Evolutionary conservation across 1,140 invertebrate genomes (phyloP), one percentile per base, ranked within the genome.

Genomic region (Drosophila sproati): DNA sequence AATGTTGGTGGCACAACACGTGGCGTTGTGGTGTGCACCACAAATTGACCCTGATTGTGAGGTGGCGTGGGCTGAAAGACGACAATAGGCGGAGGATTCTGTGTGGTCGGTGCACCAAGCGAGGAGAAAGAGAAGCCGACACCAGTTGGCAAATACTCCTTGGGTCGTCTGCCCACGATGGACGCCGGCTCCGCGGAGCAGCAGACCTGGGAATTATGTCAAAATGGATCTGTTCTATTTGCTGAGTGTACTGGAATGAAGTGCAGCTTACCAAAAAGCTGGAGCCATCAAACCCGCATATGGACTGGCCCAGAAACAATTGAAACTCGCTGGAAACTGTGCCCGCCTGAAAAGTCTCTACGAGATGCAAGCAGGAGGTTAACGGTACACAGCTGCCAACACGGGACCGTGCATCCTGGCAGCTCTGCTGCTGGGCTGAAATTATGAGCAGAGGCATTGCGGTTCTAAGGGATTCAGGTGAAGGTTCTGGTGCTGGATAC

Each of bases 201-300:
- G 31, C 83, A 88, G 3, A 88, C 80, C 83, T 88, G 37, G 0
- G 35, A 3, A 56, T 37, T 10, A 20, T 41, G 34, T 20, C 5
- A 20, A 6, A 45, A 20, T 5, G 8, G 2, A 1, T 4, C 34
- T 39, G 31, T 34, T 20, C 20, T 20, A 20, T 43, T 47, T 39
- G 32, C 29, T 39, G 3, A 7, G n/a, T 8, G 20, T 5, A n/a
- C 39, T 8, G 10, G 3, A 5, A n/a, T 2, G 5, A 7, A 0
- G n/a, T 4, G 3, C 32, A 31, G 7, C 4, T 31, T 79, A 92
- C 92, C 73, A 93, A 88, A 10, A 94, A 94, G 62, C 93, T 91
- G 3, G 52, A 68, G 12, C 93, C 93, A 37, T 93, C 92, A 55
- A 92, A 94, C 0, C 93, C 93, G 73, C 95, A 96, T 6, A 94